phyloP scores from a whole-genome alignment of 1,140 invertebrate species.

The Archivesica marissinica region DNA sequence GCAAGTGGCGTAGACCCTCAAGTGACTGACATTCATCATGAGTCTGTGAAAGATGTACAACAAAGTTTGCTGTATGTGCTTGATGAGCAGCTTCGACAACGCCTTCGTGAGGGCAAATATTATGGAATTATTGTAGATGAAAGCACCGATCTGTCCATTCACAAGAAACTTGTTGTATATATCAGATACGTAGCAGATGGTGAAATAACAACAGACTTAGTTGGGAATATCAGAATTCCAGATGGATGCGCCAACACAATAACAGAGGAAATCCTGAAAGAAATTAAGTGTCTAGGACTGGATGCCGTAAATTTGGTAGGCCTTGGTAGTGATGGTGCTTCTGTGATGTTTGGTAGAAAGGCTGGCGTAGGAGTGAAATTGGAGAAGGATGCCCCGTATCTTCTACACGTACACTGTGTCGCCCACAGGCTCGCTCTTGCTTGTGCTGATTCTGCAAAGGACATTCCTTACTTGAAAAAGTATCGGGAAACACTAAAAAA shows the following conservation, averaged over 20 bases:
- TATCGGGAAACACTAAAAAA: constrained; percentile 22
- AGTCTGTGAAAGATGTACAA: no score
- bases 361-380: constrained; percentile 33
- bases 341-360: neutral
- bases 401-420: constrained; percentile 54
- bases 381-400: neutral
- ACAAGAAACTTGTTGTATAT: constrained; percentile 51
- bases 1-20: no score
- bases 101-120: no score
- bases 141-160: constrained; percentile 42
- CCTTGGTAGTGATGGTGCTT: constrained; percentile 32
- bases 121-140: constrained; percentile 43
- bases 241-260: constrained; percentile 54
- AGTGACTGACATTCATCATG: no score
- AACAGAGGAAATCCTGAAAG: constrained; percentile 1
- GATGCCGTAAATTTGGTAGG: constrained; percentile 7
- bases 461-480: constrained; percentile 13
- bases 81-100: no score
- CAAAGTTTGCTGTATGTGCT: no score
- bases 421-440: constrained; percentile 21
- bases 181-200: constrained; percentile 7
- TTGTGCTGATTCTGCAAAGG: constrained; percentile 23
- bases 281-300: neutral
- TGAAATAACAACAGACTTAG: neutral
- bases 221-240: neutral